Evolutionary conservation across 2,888 invertebrate species (phyloP).

Genomic region (Mongoloraphidia duomilia): DNA sequence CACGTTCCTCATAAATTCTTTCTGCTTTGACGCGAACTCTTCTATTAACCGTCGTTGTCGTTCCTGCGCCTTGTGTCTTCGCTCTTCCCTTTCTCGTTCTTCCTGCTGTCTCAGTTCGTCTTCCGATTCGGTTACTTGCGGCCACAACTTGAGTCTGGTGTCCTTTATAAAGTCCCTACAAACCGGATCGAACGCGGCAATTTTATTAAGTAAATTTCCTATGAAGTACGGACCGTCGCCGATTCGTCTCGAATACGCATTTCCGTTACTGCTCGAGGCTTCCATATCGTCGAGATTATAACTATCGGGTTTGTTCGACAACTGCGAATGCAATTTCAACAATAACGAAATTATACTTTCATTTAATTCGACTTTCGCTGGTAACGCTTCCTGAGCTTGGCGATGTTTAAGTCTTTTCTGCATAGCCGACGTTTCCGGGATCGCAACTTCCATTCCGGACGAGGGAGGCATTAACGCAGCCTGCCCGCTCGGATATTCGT

Average conservation of each 20-base stretch:
- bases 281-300: constrained; percentile 34
- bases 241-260: constrained; percentile 30
- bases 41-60: constrained; percentile 86
- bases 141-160: constrained; percentile 64
- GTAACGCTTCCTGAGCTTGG: constrained; percentile 11
- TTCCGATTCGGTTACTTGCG: constrained; percentile 63
- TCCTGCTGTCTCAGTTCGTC: constrained; percentile 55
- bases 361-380: constrained; percentile 39
- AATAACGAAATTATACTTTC: constrained; percentile 84
- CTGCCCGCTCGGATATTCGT: constrained; percentile 29
- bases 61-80: constrained; percentile 72
- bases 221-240: constrained; percentile 87
- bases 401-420: constrained; percentile 5
- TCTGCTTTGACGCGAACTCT: constrained; percentile 82
- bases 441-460: constrained; percentile 9
- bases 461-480: constrained; percentile 13
- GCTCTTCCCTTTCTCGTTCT: constrained; percentile 64
- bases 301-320: constrained; percentile 71
- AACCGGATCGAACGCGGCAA: constrained; percentile 52
- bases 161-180: constrained; percentile 57
- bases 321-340: constrained; percentile 77
- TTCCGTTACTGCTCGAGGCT: constrained; percentile 24
- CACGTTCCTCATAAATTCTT: constrained; percentile 75
- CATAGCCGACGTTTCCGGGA: constrained; percentile 15
- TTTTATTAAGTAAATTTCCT: constrained; percentile 61